Conservation (phyloP, 1,140 invertebrate species). For the Oryzaephilus surinamensis region DNA sequence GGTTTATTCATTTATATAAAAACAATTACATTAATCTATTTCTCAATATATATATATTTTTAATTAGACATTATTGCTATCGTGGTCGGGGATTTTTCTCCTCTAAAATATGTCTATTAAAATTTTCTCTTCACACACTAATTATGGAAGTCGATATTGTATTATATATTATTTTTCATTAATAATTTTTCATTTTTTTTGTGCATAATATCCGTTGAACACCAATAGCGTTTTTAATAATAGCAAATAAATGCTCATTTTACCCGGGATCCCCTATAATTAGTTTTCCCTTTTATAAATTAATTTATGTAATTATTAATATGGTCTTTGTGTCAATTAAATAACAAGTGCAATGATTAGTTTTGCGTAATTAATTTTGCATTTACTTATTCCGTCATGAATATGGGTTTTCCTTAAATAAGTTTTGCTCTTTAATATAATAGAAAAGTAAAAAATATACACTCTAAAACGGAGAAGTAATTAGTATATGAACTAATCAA, state of each 20-base stretch:
- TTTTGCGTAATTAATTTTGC: too few species aligned
- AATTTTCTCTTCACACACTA: slow-evolving; percentile 11
- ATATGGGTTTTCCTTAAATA: too few species aligned
- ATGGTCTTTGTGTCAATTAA: slow-evolving; percentile 8
- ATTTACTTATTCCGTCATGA: too few species aligned
- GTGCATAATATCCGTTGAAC: slow-evolving; percentile 19
- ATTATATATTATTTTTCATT: neutral
- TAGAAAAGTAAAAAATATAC: too few species aligned
- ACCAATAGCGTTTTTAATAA: slow-evolving; percentile 17
- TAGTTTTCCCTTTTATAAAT: neutral
- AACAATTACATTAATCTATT: too few species aligned
- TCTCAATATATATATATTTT: too few species aligned
- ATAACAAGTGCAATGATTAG: slow-evolving; percentile 19
- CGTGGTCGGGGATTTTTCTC: slow-evolving; percentile 24
- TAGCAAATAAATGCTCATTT: too few species aligned
- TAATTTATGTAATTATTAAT: neutral
- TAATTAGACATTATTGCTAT: slow-evolving; percentile 27
- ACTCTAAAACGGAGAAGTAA: too few species aligned
- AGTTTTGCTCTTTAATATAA: too few species aligned
- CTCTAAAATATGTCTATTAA: slow-evolving; percentile 11
- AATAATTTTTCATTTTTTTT: slow-evolving; percentile 13
- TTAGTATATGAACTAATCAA: too few species aligned
- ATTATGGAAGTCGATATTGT: slow-evolving; percentile 25
- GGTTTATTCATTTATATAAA: too few species aligned
- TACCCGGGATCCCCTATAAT: slow-evolving; percentile 6